Percentiles rank a stretch among this genome's conserved stretches.
phyloP scores from a whole-genome alignment of 2,797 vertebrate genomes.

The Pelobates cultripes region DNA sequence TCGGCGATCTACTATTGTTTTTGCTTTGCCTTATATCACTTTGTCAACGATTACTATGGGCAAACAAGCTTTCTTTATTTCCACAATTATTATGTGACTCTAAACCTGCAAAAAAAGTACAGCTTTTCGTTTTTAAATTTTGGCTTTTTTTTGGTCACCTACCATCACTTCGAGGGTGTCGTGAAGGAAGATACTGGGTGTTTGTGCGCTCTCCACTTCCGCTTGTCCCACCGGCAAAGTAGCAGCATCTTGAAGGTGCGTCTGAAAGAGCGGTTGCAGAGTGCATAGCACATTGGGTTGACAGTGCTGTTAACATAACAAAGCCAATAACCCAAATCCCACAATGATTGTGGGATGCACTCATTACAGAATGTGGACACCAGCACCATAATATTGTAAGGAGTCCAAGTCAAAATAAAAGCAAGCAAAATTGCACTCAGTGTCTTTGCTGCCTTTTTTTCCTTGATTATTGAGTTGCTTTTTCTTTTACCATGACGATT shows the following conservation, averaged over 20 bases:
- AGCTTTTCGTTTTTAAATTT: too few species aligned
- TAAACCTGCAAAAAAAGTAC: too few species aligned
- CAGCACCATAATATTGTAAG: slow-evolving; percentile 84
- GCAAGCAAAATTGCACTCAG: slow-evolving; percentile 79
- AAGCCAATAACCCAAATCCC: slow-evolving; percentile 82
- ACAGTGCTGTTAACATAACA: slow-evolving; percentile 82
- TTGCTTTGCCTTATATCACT: too few species aligned
- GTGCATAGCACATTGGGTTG: slow-evolving; percentile 82
- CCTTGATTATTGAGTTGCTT: slow-evolving; percentile 73
- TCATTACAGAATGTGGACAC: slow-evolving; percentile 75
- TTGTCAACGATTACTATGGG: too few species aligned
- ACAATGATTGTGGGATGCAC: slow-evolving; percentile 73
- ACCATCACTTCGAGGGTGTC: slow-evolving; percentile 53
- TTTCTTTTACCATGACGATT: slow-evolving; percentile 64
- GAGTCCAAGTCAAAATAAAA: slow-evolving; percentile 81
- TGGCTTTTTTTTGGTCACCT: not conserved
- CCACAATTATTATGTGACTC: too few species aligned
- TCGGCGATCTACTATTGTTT: too few species aligned
- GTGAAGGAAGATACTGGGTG: slow-evolving; percentile 61
- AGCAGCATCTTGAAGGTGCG: slow-evolving; percentile 78
- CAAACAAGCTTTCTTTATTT: too few species aligned
- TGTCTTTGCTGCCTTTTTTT: slow-evolving; percentile 79
- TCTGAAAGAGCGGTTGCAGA: slow-evolving; percentile 79
- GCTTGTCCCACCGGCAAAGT: slow-evolving; percentile 70
- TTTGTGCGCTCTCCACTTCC: slow-evolving; percentile 67